phyloP scores from a whole-genome alignment of 1,140 invertebrate species.

The Drosophila ohnishii region DNA sequence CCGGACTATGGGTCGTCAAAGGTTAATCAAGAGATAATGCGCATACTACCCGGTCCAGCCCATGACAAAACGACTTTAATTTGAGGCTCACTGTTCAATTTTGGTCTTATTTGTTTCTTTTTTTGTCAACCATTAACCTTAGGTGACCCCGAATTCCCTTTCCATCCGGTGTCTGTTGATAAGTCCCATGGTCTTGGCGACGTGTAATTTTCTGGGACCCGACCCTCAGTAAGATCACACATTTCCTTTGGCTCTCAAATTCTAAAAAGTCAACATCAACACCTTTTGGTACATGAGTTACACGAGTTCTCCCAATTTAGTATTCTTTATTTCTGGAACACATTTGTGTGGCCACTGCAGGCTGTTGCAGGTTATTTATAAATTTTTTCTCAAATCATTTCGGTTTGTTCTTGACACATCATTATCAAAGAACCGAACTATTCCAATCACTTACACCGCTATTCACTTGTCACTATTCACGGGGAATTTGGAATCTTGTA shows the following conservation, averaged over 20 bases:
- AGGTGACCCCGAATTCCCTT: conserved; percentile 37
- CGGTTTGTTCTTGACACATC: conserved; percentile 24
- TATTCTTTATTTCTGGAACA: conserved; percentile 69
- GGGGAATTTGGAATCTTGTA: not conserved
- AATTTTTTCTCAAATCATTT: conserved; percentile 10
- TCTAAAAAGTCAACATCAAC: conserved; percentile 39
- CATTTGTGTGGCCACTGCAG: conserved; percentile 38
- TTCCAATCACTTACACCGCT: conserved; percentile 10
- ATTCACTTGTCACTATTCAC: conserved; percentile 3
- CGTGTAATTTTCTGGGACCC: conserved; percentile 19
- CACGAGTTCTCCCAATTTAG: conserved; percentile 44
- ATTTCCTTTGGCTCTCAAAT: not conserved
- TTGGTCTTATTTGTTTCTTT: conserved; percentile 32
- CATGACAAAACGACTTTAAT: conserved; percentile 18
- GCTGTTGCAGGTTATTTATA: conserved; percentile 47
- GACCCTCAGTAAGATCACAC: conserved; percentile 2
- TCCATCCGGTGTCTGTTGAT: conserved; percentile 68
- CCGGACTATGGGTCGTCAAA: conserved; percentile 43
- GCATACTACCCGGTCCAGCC: conserved; percentile 13
- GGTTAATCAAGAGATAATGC: conserved; percentile 59
- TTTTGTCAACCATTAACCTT: conserved; percentile 20
- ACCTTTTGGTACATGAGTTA: conserved; percentile 52
- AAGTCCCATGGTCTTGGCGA: conserved; percentile 45
- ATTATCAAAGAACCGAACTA: not conserved
- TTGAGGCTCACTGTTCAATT: conserved; percentile 30